These are phyloP conservation scores for Platanista minor DNA, from an alignment of 2,113 vertebrate genomes.

Conservation along the genomic window DNA sequence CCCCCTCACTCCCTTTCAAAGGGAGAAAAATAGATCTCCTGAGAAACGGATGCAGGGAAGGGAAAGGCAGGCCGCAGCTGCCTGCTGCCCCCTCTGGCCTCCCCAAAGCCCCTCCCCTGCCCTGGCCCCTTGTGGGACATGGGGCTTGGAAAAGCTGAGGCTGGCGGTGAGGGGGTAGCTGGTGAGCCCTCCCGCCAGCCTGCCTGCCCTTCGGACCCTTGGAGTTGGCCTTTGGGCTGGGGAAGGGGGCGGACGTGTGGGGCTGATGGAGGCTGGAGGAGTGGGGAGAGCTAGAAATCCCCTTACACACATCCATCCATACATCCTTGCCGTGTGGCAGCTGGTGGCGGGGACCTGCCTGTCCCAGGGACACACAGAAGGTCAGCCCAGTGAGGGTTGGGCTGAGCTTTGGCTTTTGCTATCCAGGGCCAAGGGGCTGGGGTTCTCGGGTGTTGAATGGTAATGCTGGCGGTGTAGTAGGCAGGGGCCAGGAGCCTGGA, in stretches of 20 bases:
- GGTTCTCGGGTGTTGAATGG: not conserved
- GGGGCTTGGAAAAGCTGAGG: not conserved
- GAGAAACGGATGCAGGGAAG: constrained; percentile 12
- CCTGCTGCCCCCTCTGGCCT: not conserved
- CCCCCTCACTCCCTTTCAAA: constrained; percentile 30
- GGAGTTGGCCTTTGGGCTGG: not conserved
- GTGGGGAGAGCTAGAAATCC: not conserved
- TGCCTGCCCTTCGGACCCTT: not conserved
- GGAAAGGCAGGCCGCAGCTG: not conserved
- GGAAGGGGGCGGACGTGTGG: not conserved
- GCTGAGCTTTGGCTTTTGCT: not conserved
- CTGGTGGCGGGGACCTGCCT: not conserved
- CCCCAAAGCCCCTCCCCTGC: not conserved
- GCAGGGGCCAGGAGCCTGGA: not conserved
- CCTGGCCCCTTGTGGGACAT: not conserved
- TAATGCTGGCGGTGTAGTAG: not conserved
- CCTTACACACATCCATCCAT: not conserved
- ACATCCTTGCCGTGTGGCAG: not conserved
- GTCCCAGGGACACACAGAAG: not conserved
- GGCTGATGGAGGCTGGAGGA: not conserved
- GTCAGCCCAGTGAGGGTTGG: not conserved
- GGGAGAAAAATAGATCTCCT: constrained; percentile 32
- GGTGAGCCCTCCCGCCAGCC: not conserved
- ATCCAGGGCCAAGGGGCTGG: not conserved
- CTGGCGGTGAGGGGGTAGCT: not conserved